Conservation (phyloP, 2,797 vertebrate species). For the Pteronotus mesoamericanus region DNA sequence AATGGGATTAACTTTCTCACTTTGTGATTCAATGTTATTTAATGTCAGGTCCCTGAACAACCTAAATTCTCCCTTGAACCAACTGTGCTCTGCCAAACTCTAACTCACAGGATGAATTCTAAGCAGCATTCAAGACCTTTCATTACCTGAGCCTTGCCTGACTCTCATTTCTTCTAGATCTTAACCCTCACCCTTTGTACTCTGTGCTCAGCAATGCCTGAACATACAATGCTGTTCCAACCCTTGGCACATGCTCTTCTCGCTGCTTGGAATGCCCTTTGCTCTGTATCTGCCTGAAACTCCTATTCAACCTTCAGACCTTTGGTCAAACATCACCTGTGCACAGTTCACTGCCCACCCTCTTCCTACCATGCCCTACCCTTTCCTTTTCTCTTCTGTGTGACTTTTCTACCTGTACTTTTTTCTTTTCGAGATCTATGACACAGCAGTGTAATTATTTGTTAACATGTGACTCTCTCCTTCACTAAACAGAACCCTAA, state of each 20-base stretch:
- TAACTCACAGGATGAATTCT: conserved; percentile 26
- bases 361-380: background rate
- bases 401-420: background rate
- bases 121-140: conserved; percentile 18
- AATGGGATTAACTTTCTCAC: conserved; percentile 61
- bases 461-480: background rate
- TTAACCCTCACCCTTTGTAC: background rate
- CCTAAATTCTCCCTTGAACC: conserved; percentile 25
- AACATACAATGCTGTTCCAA: background rate
- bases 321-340: background rate
- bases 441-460: background rate
- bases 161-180: conserved; percentile 17
- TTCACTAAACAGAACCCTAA: background rate
- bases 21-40: conserved; percentile 56
- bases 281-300: background rate
- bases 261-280: background rate
- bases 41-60: conserved; percentile 50
- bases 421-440: background rate
- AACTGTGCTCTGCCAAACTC: background rate
- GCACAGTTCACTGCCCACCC: background rate
- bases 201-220: background rate
- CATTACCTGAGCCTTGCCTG: background rate
- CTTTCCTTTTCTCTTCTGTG: background rate
- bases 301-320: background rate
- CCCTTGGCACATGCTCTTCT: background rate